Percentiles rank a stretch among this genome's conserved stretches.
Conservation (phyloP, 2,113 vertebrate genomes). For the Peromyscus californicus region DNA sequence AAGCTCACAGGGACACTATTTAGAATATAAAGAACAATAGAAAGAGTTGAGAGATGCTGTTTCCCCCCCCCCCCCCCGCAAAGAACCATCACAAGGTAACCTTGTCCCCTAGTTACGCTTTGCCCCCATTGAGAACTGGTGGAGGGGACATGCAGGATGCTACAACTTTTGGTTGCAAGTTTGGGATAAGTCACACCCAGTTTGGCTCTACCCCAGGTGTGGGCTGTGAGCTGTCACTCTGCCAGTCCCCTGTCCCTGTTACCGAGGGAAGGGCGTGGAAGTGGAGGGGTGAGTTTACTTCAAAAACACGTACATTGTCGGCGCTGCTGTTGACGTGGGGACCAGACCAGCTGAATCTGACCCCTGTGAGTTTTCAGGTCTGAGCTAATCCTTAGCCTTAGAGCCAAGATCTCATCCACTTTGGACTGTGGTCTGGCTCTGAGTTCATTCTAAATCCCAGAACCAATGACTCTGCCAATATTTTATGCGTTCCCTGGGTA, state of each 20-base stretch:
- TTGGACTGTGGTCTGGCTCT: slow-evolving; percentile 56
- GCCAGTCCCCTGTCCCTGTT: neutral
- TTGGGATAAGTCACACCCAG: neutral
- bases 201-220: neutral
- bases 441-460: slow-evolving; percentile 67
- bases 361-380: slow-evolving; percentile 59
- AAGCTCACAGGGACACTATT: neutral
- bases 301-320: slow-evolving; percentile 39
- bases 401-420: slow-evolving; percentile 59
- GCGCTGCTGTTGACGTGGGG: neutral
- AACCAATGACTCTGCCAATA: slow-evolving; percentile 40
- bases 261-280: neutral
- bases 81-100: neutral
- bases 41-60: neutral
- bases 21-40: neutral
- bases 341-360: slow-evolving; percentile 49
- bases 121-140: slow-evolving; percentile 35
- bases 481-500: slow-evolving; percentile 63
- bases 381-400: slow-evolving; percentile 71
- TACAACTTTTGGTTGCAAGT: neutral
- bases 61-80: too few relatives aligned
- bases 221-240: neutral
- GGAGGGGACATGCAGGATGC: neutral
- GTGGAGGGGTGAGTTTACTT: neutral
- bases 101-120: neutral